phyloP scores from a whole-genome alignment of 1,140 invertebrate genomes.

The Megalopta genalis region DNA sequence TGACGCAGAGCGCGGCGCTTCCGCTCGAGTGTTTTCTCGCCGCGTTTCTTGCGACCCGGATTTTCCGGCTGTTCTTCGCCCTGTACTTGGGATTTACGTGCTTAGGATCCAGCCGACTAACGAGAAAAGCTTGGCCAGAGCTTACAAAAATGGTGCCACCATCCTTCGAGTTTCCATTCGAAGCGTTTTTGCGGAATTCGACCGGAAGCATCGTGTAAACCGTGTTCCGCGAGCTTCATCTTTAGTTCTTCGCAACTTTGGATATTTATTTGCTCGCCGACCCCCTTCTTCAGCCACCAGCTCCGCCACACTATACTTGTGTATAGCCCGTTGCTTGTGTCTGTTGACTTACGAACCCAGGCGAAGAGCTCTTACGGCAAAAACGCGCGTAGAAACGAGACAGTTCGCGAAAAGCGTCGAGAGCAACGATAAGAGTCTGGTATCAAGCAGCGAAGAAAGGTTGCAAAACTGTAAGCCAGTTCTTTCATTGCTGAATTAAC shows the following conservation, averaged over 20 bases:
- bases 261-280: constrained; percentile 4
- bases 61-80: no score
- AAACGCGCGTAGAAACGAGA: constrained; percentile 8
- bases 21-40: neutral
- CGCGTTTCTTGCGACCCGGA: no score
- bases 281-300: neutral
- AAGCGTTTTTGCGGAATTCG: neutral
- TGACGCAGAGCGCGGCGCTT: neutral
- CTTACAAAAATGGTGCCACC: neutral
- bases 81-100: no score
- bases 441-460: neutral
- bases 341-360: neutral
- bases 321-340: neutral
- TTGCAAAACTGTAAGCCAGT: neutral
- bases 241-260: constrained; percentile 10
- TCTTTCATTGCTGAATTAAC: constrained; percentile 17
- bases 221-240: neutral
- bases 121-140: no score
- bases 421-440: no score
- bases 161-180: neutral
- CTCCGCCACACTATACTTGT: no score
- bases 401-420: neutral
- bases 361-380: neutral
- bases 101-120: no score
- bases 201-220: neutral